Percentiles rank a stretch among this genome's conserved stretches.
phyloP scores from a whole-genome alignment of 2,797 vertebrate species.

The Aulostomus chinensis region DNA sequence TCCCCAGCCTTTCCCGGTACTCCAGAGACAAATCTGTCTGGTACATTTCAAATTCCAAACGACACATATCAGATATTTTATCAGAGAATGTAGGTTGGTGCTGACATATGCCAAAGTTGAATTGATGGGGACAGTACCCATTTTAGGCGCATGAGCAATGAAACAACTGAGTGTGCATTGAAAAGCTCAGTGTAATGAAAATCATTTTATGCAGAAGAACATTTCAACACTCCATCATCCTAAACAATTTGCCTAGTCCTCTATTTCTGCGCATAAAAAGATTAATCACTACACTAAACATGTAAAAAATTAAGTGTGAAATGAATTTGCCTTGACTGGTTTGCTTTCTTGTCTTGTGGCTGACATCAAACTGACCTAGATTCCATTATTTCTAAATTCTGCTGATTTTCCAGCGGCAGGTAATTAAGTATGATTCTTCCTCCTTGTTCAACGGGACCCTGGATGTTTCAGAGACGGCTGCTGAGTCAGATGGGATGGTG shows the following conservation, averaged over 20 bases:
- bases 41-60: slow-evolving; percentile 57
- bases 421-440: slow-evolving; percentile 61
- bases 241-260: slow-evolving; percentile 43
- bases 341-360: slow-evolving; percentile 32
- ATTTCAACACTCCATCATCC: slow-evolving; percentile 46
- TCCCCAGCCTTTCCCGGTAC: slow-evolving; percentile 28
- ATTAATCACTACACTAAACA: slow-evolving; percentile 45
- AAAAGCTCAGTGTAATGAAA: slow-evolving; percentile 46
- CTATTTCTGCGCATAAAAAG: slow-evolving; percentile 40
- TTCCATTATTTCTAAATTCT: slow-evolving; percentile 58
- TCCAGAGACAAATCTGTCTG: slow-evolving; percentile 59
- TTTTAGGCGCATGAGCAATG: slow-evolving; percentile 33
- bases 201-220: slow-evolving; percentile 28
- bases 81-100: slow-evolving; percentile 41
- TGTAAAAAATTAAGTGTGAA: slow-evolving; percentile 39
- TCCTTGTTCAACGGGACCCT: slow-evolving; percentile 43
- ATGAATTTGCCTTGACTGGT: slow-evolving; percentile 26
- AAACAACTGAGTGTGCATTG: slow-evolving; percentile 29
- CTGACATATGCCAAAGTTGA: slow-evolving; percentile 57
- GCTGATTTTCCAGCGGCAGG: slow-evolving; percentile 56
- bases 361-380: slow-evolving; percentile 52
- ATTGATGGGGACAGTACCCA: slow-evolving; percentile 48
- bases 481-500: slow-evolving; percentile 71
- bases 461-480: slow-evolving; percentile 57
- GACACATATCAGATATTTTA: slow-evolving; percentile 49